phyloP scores from a whole-genome alignment of 2,797 vertebrate genomes.

The Intellagama lesueurii region DNA sequence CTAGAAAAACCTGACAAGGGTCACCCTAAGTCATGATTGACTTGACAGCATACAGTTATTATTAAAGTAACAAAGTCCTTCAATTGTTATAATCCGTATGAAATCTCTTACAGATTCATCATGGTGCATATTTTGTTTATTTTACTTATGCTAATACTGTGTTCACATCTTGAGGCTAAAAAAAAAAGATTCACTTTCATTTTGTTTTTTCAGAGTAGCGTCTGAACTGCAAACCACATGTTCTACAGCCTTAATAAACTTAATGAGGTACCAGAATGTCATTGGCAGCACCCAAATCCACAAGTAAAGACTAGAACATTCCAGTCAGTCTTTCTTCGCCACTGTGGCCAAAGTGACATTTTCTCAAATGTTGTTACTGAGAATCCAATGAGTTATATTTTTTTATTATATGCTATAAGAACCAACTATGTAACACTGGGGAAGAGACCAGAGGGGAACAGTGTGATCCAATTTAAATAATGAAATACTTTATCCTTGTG shows the following conservation, averaged over 20 bases:
- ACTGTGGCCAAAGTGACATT: constrained; percentile 3
- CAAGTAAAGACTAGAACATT: constrained; percentile 51
- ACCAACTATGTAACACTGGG: background rate
- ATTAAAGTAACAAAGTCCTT: constrained; percentile 60
- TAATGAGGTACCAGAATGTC: constrained; percentile 59
- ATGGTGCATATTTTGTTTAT: constrained; percentile 44
- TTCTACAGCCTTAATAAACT: constrained; percentile 50
- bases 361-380: background rate
- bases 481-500: constrained; percentile 43
- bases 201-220: constrained; percentile 62
- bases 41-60: no score
- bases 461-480: constrained; percentile 47
- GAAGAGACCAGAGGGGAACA: background rate
- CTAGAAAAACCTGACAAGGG: no score
- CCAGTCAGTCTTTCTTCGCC: constrained; percentile 44
- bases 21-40: no score
- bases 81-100: constrained; percentile 66
- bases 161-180: constrained; percentile 57
- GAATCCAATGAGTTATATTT: background rate
- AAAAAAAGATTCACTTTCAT: constrained; percentile 60
- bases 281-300: constrained; percentile 59
- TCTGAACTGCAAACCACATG: constrained; percentile 56
- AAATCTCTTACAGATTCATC: constrained; percentile 68
- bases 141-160: constrained; percentile 53
- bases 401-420: constrained; percentile 36